Evolutionary conservation across 2,888 invertebrate genomes (phyloP).

Genomic region (Apantesis nais): DNA sequence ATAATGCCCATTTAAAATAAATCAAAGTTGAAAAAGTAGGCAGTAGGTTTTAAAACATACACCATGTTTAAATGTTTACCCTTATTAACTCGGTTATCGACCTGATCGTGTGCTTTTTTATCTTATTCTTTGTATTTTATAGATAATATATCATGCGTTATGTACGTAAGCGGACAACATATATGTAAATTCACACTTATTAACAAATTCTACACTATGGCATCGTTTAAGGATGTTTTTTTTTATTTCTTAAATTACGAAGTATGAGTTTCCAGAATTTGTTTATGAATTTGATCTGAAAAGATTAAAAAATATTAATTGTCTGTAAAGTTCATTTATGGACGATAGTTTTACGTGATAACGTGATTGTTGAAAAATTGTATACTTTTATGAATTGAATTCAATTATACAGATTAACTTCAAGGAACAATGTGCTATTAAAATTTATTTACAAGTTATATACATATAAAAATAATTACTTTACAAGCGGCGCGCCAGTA

Average conservation of each 20-base stretch:
- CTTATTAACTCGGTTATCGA: constrained; percentile 27
- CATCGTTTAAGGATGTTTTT: constrained; percentile 9
- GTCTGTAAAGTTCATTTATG: no score
- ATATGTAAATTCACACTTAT: constrained; percentile 38
- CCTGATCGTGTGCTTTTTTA: constrained; percentile 28
- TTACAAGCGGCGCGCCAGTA: no score
- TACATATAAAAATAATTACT: no score
- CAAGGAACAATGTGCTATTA: no score
- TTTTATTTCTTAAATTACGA: not conserved
- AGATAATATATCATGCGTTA: constrained; percentile 42
- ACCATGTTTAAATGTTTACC: constrained; percentile 30
- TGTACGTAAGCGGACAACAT: constrained; percentile 38
- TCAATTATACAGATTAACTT: no score
- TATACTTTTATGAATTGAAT: no score
- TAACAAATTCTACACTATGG: constrained; percentile 20
- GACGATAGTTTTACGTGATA: no score
- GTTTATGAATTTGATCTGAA: not conserved
- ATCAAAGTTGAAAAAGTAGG: constrained; percentile 17
- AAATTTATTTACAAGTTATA: no score
- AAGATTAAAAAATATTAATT: no score
- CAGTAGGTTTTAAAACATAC: constrained; percentile 31
- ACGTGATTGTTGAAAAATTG: no score
- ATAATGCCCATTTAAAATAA: constrained; percentile 22
- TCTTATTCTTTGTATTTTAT: constrained; percentile 38
- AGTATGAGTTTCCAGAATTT: not conserved